phyloP scores from a whole-genome alignment of 2,888 invertebrate species.

The Gibbula magus region DNA sequence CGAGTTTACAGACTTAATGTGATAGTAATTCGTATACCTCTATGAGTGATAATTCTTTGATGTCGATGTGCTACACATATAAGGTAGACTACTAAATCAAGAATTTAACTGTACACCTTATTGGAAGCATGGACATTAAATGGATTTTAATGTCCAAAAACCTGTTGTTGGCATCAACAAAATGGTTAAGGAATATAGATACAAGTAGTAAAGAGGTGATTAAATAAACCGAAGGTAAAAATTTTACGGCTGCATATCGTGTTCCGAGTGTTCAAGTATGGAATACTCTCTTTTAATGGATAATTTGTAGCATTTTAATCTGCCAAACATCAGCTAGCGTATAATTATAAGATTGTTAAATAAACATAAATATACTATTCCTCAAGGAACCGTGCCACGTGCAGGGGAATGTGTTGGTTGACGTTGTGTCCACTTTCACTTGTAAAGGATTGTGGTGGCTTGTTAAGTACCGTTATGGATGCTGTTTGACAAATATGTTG shows the following conservation, averaged over 20 bases:
- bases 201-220: background rate
- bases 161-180: background rate
- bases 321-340: no score
- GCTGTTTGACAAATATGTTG: no score
- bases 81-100: background rate
- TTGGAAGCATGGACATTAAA: background rate
- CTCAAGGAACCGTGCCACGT: no score
- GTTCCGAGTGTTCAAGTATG: no score
- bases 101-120: background rate
- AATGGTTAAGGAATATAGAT: conserved; percentile 1
- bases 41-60: background rate
- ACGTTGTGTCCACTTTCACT: no score
- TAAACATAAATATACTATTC: no score
- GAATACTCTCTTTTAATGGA: no score
- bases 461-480: no score
- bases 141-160: background rate
- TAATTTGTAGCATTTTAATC: no score
- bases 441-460: no score
- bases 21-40: background rate
- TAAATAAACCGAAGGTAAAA: background rate
- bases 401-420: no score
- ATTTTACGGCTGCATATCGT: background rate
- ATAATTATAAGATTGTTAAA: no score
- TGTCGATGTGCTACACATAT: background rate
- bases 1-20: background rate